A percentile compares a stretch with the other conserved stretches of the same genome.
phyloP scores from a whole-genome alignment of 2,888 invertebrate species.

The Drosophila maculinotata region DNA sequence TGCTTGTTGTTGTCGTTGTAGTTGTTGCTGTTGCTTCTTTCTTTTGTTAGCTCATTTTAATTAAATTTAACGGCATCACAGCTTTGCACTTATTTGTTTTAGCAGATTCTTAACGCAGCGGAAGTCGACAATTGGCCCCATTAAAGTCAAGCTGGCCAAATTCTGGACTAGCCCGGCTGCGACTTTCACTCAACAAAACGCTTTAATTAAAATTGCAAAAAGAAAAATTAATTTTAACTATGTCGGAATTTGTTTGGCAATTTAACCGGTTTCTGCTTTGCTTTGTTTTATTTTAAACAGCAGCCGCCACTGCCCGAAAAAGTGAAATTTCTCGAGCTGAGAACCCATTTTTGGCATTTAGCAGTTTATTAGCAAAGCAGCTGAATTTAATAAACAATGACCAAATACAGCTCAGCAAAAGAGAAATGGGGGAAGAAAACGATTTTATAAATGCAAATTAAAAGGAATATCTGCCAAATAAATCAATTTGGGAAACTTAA shows the following conservation, averaged over 20 bases:
- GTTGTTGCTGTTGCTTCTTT: conserved; percentile 5
- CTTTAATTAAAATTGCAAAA: conserved; percentile 75
- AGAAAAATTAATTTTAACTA: conserved; percentile 76
- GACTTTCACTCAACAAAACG: conserved; percentile 68
- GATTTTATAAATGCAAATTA: conserved; percentile 39
- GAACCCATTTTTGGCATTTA: conserved; percentile 71
- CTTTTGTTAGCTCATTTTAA: conserved; percentile 59
- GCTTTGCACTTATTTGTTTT: conserved; percentile 52
- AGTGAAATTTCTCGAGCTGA: conserved; percentile 69
- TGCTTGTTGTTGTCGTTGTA: conserved; percentile 6
- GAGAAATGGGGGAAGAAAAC: conserved; percentile 44
- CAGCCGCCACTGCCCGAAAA: conserved; percentile 45
- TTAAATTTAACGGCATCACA: conserved; percentile 66
- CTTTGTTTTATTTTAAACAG: conserved; percentile 16
- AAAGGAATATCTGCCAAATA: conserved; percentile 38
- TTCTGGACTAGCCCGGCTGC: conserved; percentile 26
- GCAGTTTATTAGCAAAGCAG: conserved; percentile 60
- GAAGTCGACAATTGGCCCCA: conserved; percentile 75
- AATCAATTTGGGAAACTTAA: conserved; percentile 30
- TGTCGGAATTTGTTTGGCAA: conserved; percentile 56
- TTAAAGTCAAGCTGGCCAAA: conserved; percentile 42
- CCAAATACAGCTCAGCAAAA: conserved; percentile 38
- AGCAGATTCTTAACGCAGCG: conserved; percentile 65
- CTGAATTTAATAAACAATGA: conserved; percentile 48
- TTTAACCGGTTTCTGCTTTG: conserved; percentile 63